Conservation (phyloP, 2,113 vertebrate species). For the Apeltes quadracus region DNA sequence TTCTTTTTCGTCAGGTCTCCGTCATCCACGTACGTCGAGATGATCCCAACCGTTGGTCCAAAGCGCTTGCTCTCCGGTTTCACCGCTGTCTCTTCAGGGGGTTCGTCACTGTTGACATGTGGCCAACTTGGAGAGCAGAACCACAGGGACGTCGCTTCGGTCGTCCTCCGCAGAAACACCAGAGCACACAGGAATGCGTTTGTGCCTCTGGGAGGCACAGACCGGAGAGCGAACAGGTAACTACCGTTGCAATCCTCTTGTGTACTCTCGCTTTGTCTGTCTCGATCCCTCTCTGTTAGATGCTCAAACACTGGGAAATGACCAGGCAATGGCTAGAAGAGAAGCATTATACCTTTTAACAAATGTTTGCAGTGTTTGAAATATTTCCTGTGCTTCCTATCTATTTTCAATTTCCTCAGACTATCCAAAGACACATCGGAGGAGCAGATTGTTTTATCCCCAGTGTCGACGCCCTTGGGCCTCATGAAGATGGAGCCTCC, state of each 20-base stretch:
- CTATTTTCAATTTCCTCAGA: conserved; percentile 26
- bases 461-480: conserved; percentile 4
- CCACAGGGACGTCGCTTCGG: not conserved
- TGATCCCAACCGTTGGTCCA: conserved; percentile 49
- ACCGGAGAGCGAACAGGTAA: conserved; percentile 37
- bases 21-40: conserved; percentile 26
- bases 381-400: not conserved
- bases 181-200: conserved; percentile 7
- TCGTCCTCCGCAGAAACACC: conserved; percentile 1
- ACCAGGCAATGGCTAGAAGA: not conserved
- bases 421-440: not conserved
- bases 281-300: not conserved
- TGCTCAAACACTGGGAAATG: not conserved
- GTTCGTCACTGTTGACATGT: conserved; percentile 20
- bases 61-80: conserved; percentile 35
- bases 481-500: not conserved
- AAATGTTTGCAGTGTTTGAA: not conserved
- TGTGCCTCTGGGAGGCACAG: conserved; percentile 28
- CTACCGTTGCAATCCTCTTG: not conserved
- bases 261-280: not conserved
- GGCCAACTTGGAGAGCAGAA: conserved; percentile 21
- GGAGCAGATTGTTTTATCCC: conserved; percentile 6
- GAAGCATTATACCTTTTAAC: not conserved
- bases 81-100: conserved; percentile 28
- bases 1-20: conserved; percentile 47